phyloP scores from a whole-genome alignment of 2,113 vertebrate genomes.

The Procavia capensis region DNA sequence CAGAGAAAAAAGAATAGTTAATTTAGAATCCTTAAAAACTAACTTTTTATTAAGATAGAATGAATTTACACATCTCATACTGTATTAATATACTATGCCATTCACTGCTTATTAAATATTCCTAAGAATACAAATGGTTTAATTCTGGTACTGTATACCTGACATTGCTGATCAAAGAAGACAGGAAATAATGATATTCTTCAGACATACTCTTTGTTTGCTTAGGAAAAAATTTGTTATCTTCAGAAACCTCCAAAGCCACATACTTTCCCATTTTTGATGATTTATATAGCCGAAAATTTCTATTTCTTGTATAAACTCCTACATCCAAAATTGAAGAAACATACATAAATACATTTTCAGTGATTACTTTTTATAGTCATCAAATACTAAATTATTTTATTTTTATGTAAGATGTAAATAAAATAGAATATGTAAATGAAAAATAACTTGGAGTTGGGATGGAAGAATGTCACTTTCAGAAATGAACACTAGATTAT shows the following conservation, averaged over 20 bases:
- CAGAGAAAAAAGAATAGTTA: not conserved
- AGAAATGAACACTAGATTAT: not conserved
- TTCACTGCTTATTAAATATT: not conserved
- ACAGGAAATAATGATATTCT: constrained; percentile 93
- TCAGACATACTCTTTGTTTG: constrained; percentile 81
- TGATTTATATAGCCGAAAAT: constrained; percentile 97
- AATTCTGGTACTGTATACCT: constrained; percentile 84
- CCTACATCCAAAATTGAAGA: constrained; percentile 84
- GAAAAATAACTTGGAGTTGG: not conserved
- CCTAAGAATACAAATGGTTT: not conserved
- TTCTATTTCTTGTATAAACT: constrained; percentile 98
- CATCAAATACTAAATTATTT: not conserved
- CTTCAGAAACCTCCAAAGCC: constrained; percentile 92
- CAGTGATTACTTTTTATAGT: not conserved
- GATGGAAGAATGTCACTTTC: not conserved
- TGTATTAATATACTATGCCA: not conserved
- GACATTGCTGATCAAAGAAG: constrained; percentile 94
- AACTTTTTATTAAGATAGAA: not conserved
- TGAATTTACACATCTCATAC: not conserved
- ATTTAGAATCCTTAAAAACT: constrained; percentile 19
- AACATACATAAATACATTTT: constrained; percentile 3
- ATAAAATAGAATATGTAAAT: constrained; percentile 9
- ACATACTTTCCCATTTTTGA: constrained; percentile 94
- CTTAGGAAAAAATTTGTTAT: constrained; percentile 90
- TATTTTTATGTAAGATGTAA: not conserved